A percentile compares a stretch with the other conserved stretches of the same genome.
Conservation (phyloP, 2,888 invertebrate species). For the Villa cingulata region DNA sequence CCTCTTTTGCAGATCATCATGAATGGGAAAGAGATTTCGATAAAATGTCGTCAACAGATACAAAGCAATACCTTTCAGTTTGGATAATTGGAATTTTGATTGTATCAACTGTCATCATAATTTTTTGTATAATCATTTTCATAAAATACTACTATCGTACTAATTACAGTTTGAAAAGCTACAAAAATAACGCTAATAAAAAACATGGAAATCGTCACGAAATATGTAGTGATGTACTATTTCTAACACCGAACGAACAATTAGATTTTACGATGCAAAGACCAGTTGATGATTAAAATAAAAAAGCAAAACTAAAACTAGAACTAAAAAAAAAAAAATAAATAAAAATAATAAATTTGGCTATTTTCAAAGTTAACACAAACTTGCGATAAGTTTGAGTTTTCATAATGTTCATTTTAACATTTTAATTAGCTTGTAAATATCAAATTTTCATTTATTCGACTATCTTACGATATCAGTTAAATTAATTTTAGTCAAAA, state of each 20-base stretch:
- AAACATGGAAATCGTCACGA: conserved; percentile 3
- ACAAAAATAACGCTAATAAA: conserved; percentile 8
- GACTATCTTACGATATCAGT: no score
- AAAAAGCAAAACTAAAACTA: no score
- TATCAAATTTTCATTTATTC: no score
- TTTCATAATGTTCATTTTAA: no score
- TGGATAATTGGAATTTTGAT: neutral
- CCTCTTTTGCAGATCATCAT: neutral
- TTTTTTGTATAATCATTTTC: neutral
- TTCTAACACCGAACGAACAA: conserved; percentile 13
- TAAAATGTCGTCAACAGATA: no score
- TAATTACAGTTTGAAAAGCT: conserved; percentile 7
- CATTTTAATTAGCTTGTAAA: no score
- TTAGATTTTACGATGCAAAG: conserved; percentile 13
- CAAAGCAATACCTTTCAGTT: neutral
- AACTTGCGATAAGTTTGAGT: no score
- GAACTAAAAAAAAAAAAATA: no score
- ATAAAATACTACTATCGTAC: conserved; percentile 2
- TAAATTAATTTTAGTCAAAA: no score
- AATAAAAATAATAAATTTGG: no score
- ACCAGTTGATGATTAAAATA: neutral
- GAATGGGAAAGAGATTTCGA: neutral
- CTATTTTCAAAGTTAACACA: no score
- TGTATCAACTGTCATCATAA: neutral
- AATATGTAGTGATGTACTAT: conserved; percentile 15